phyloP scores from a whole-genome alignment of 2,113 vertebrate genomes.

The Pelobates fuscus region DNA sequence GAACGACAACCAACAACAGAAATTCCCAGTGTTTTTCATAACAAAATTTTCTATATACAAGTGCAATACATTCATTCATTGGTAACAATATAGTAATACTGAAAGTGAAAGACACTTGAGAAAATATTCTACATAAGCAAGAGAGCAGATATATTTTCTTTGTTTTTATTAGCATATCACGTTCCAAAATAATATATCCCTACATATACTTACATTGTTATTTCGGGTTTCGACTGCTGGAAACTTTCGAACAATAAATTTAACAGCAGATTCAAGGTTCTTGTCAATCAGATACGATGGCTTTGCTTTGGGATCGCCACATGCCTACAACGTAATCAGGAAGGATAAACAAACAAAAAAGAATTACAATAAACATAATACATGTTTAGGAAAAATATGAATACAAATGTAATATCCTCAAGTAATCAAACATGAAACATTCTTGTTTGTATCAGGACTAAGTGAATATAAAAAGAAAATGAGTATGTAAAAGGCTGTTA shows the following conservation, averaged over 20 bases:
- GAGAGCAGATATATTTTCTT: too few species aligned
- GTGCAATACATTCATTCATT: too few species aligned
- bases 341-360: slow-evolving; percentile 53
- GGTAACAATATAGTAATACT: too few species aligned
- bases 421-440: slow-evolving; percentile 67
- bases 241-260: slow-evolving; percentile 98
- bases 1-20: too few species aligned
- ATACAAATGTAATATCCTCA: background rate
- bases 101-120: too few species aligned
- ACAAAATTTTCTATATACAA: too few species aligned
- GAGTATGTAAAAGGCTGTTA: slow-evolving; percentile 65
- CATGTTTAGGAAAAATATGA: too few species aligned
- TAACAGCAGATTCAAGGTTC: slow-evolving; percentile 97
- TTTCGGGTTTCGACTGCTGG: slow-evolving; percentile 96
- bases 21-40: too few species aligned
- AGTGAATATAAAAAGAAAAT: slow-evolving; percentile 61
- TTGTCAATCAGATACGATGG: slow-evolving; percentile 98
- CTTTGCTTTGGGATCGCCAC: slow-evolving; percentile 97
- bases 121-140: too few species aligned
- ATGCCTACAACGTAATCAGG: slow-evolving; percentile 75
- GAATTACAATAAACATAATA: background rate
- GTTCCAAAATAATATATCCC: too few species aligned
- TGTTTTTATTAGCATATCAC: too few species aligned
- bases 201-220: slow-evolving; percentile 95
- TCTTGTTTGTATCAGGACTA: slow-evolving; percentile 69